Evolutionary conservation across 1,140 invertebrate species (phyloP), one percentile per base, ranked within the genome.

Genomic region (Magallana ariakensis): DNA sequence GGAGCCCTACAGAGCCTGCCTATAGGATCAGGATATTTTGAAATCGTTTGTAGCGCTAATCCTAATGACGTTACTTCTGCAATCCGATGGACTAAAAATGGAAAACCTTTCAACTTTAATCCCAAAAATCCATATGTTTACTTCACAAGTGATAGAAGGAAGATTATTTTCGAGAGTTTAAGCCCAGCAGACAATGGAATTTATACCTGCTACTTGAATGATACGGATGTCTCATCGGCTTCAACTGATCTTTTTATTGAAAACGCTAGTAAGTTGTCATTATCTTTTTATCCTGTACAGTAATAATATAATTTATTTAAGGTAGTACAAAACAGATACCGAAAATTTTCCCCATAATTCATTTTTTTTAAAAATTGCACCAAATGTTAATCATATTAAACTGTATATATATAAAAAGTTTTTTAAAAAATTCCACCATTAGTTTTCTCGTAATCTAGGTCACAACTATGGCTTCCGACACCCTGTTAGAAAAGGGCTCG

Each of bases 71-170:
- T 26, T 13, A 8, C 19, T 13, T 75, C 66, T 8, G 66, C 22
- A 75, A 75, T 75, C 66, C 19, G 66, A 8, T 75, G 66, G 66
- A 75, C 66, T 10, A 75, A 75, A 75, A 26, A 75, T 33, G 66
- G 66, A 33, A 11, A 75, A 33, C 66, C 66, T 6, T 75, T 75
- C 33, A 26, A 75, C 22, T 13, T 75, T 10, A 26, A 75, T 75
- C 66, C 66, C 22, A 26, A 26, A 19, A 75, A 75, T 9, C 66
- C 19, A 26, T 9, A 75, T 75, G 66, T 75, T 11, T 75, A 75
- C 22, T 75, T 75, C 9, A 33, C 66, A 4, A 22, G 11, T 9
- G 22, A 26, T 33, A 75, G 22, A 22, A 75, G 22, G 22, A 75
- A 75, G 66, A 75, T 75, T 10, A 75, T 75, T 33, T 75, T 75